Evolutionary conservation across 2,113 vertebrate genomes (phyloP), one percentile per base, ranked within the genome.

Genomic region (Sprattus sprattus): DNA sequence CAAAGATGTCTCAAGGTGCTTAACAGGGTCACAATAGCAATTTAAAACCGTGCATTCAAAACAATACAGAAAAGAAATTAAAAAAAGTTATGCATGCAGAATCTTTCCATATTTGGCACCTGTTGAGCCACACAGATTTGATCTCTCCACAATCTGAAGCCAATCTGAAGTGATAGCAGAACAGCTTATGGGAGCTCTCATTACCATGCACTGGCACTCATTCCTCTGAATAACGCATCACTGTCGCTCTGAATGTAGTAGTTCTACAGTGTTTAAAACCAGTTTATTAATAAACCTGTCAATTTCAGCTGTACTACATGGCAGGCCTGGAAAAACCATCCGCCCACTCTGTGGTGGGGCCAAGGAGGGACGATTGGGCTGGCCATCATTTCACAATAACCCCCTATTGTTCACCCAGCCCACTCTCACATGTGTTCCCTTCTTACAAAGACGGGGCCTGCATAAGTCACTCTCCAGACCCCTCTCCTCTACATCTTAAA

Each of bases 361-460:
- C 45, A 75, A 44, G 46, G 83, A 75, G 25, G 39, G n/a, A 25
- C 47, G 11, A 78, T 2, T 60, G 52, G 45, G 5, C 25, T 47
- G 75, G 67, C 78, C 80, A 71, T 45, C 67, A 60, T 45, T n/a
- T 82, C 46, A 85, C 81, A 80, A 81, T 85, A 50, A 88, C 84
- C 84, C 85, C 82, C 83, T 60, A 60, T 39, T 85, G 20, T 64
- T 54, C 46, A 28, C 81, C 80, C 45, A 52, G 9, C 18, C 50
- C 22, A 49, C 45, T 78, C 52, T 75, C 25, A 57, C 81, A 85
- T 82, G 20, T 50, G 54, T 45, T 82, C 67, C 6, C 57, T 57
- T 28, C 44, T 49, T 49, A 22, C 22, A n/a, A 20, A 54, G 57
- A 64, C 20, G 15, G 52, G 3, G 39, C 39, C 39, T 39, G 39